Evolutionary conservation across 1,140 invertebrate genomes (phyloP), one percentile per base, ranked within the genome.

Genomic region (Melipona quadrifasciata): DNA sequence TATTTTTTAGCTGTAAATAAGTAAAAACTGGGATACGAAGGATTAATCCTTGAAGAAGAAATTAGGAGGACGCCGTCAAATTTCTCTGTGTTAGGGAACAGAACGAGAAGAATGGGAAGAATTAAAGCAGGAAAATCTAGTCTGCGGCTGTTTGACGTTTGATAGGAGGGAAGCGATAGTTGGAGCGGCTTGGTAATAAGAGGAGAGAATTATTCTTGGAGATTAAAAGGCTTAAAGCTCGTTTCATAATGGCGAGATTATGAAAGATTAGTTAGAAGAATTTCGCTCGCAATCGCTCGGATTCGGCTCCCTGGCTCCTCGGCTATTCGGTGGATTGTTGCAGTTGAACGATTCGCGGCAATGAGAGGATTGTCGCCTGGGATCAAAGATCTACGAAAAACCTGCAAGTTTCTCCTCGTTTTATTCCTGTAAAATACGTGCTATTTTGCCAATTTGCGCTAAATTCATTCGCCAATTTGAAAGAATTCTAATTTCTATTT

Each of bases 191-290:
- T n/a, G 47, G 61, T 76, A 61, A 61, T 76, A 57, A 34, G 24
- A 21, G 31, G 14, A 47, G 57, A 51, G 57, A 76, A 64, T 76
- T 76, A 39, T 76, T 61, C 34, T 61, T 61, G 21, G 34, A 47
- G 74, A 47, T 61, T 74, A 74, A 74, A 74, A 31, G 72, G 72
- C 55, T 74, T 74, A 53, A 11, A 21, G 72, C 17, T 21, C 51
- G 47, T 74, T 74, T 55, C 51, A 74, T 57, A 55, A 74, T 31
- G n/a, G 27, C 21, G 1, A 74, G 72, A 74, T 74, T 74, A 55
- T 51, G 51, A 55, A 55, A 74, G 72, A 74, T 74, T 74, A 74
- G 72, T 74, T 74, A 74, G 72, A 74, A 74, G 72, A 74, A 74
- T 31, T 57, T 55, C 51, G 19, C n/a, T n/a, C 24, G 51, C 19